Base-by-base conservation (phyloP, 2,113 vertebrate genomes). In the Rhabdornis inornatus region DNA sequence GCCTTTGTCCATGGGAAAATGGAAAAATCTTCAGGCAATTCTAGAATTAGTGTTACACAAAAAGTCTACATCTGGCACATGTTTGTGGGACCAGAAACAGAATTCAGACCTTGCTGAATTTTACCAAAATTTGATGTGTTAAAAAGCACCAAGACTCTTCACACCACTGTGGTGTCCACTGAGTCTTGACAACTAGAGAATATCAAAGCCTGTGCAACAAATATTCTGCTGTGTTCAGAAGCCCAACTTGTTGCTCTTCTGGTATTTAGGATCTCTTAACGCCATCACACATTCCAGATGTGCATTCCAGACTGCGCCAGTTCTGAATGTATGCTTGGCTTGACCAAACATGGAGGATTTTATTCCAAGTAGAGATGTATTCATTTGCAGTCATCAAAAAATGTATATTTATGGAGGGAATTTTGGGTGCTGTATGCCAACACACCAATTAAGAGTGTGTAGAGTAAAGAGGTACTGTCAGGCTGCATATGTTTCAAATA, bases 371-470 rank as follows among this genome's bases (percentile, higher is more conserved):
- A 74, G 64, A 81, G 83, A 87, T 83, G 17, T 88, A 92, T 79
- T 92, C 71, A 59, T 95, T 84, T 89, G 70, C 82, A 90, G 55
- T 77, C 95, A 88, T 93, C 35, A 91, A 91, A 94, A 92, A 90
- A 70, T 65, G 66, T 93, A 20, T 95, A 90, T 83, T 95, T 95
- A 66, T 91, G 55, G 63, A 95, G 75, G 35, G 68, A 94, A 94
- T 66, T 59, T 94, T 86, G 68, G 71, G 27, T 6, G 13, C 79
- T 44, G 45, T 63, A 78, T 63, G 89, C 89, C 91, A 96, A 31
- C 64, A 89, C 42, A 75, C 63, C 17, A 8, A 55, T 94, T 93
- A 76, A 23, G 75, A 85, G 42, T 76, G 75, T 87, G 78, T 79
- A 83, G 30, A 92, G 69, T 44, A 83, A 94, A 94, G 64, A 89